Evolutionary conservation across 2,797 vertebrate species (phyloP).

Genomic region (Danio choprae): DNA sequence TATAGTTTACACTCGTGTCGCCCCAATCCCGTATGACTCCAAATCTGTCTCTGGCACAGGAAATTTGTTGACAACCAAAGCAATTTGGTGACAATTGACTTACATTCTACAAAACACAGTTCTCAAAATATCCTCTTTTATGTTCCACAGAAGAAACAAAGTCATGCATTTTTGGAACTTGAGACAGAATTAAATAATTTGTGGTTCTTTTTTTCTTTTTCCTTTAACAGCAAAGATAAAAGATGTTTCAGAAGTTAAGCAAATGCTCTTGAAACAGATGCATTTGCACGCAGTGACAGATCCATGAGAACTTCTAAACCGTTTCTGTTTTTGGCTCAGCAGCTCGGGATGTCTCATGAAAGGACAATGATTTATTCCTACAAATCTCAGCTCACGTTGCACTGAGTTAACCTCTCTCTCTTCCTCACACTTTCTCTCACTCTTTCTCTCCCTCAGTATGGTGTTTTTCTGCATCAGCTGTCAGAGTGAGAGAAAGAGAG

Average conservation of each 20-base stretch:
- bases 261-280: background rate
- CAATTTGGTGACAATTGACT: background rate
- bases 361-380: conserved; percentile 27
- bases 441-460: conserved; percentile 12
- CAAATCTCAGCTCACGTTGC: conserved; percentile 29
- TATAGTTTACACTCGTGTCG: background rate
- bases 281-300: conserved; percentile 22
- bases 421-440: background rate
- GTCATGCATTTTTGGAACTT: background rate
- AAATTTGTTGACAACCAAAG: background rate
- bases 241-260: background rate
- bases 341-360: conserved; percentile 33
- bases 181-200: background rate
- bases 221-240: background rate
- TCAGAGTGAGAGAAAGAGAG: conserved; percentile 1
- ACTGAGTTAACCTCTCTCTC: conserved; percentile 26
- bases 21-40: background rate
- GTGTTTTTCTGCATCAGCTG: conserved; percentile 22
- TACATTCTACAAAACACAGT: background rate
- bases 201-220: background rate
- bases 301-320: conserved; percentile 29
- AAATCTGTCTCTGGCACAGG: no score
- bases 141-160: background rate
- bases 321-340: conserved; percentile 25
- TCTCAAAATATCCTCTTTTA: background rate